Evolutionary conservation across 2,888 invertebrate species (phyloP), one percentile per base, ranked within the genome.

Genomic region (Lasioglossum villosulum): DNA sequence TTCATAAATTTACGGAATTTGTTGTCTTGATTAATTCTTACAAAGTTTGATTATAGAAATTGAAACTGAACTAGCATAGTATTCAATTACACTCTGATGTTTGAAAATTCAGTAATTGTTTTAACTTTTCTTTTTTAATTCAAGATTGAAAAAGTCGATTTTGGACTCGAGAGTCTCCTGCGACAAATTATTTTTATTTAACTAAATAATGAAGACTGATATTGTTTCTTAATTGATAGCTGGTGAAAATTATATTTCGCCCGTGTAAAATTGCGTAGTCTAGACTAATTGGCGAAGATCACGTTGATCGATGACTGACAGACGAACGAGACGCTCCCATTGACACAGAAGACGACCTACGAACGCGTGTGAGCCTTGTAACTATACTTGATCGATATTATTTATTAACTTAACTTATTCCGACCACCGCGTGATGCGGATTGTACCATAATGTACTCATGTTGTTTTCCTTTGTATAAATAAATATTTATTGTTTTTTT

Each of bases 401-500:
- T 88, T 85, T 88, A 88, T 78, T 45, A 45, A 66, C 86, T 84
- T 92, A 92, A 91, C 74, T 92, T 91, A 92, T 91, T 89, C 84
- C 0, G 45, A 34, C 75, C 66, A 59, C 39, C 30, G 63, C 39
- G 71, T 70, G 75, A 77, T 76, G 80, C 71, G 75, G 84, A 88
- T 79, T 92, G 90, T 92, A 92, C 90, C 82, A 90, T 92, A 90
- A 89, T 87, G 66, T 70, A 59, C 83, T 80, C 76, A 83, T 74
- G 88, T 89, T 91, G 89, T 88, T 88, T 90, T 88, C 83, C 90
- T 86, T 92, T 93, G 91, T 93, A 91, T 92, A 90, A 93, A 94
- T 94, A 94, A 94, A 94, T 94, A 94, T 94, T 94, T 93, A 94
- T 94, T 94, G 91, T 93, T 92, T 92, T 92, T 76, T 92, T 92